A percentile compares a stretch with the other conserved stretches of the same genome.
These are phyloP conservation scores for Blastobasis adustella DNA, from an alignment of 2,888 invertebrate species.

Conservation along the genomic window DNA sequence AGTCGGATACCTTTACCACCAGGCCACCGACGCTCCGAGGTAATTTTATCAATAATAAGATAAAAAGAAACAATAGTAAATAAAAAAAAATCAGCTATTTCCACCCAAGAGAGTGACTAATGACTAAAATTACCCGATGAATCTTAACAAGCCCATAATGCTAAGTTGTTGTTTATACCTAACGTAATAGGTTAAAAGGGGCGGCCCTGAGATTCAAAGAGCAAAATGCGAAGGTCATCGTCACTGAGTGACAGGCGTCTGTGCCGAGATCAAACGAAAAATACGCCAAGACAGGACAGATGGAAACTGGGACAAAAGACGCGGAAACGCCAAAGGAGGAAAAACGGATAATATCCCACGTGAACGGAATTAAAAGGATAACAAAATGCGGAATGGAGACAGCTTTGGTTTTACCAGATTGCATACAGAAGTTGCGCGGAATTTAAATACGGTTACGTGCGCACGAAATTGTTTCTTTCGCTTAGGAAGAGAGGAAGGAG, in stretches of 20 bases:
- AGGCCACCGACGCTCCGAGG: no score
- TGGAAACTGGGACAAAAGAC: slow-evolving; percentile 5
- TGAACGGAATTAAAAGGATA: slow-evolving; percentile 4
- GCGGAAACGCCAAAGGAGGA: not conserved
- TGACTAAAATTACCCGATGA: no score
- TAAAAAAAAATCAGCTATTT: no score
- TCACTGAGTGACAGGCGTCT: slow-evolving; percentile 3
- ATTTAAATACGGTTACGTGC: no score
- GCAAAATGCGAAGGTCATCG: not conserved
- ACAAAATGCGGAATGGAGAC: slow-evolving; percentile 2
- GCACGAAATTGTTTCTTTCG: no score
- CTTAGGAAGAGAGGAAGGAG: no score
- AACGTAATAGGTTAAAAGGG: not conserved
- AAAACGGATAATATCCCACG: slow-evolving; percentile 3
- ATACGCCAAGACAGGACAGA: slow-evolving; percentile 6
- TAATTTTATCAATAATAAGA: no score
- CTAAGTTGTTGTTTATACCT: not conserved
- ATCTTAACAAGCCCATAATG: no score
- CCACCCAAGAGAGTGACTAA: no score
- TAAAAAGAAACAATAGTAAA: no score
- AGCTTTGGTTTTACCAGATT: not conserved
- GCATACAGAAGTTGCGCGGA: no score
- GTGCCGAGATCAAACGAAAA: slow-evolving; percentile 5
- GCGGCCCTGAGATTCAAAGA: not conserved
- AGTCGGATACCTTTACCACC: no score